A percentile compares a stretch with the other conserved stretches of the same genome.
Conservation (phyloP, 2,113 vertebrate genomes). For the Redunca redunca region DNA sequence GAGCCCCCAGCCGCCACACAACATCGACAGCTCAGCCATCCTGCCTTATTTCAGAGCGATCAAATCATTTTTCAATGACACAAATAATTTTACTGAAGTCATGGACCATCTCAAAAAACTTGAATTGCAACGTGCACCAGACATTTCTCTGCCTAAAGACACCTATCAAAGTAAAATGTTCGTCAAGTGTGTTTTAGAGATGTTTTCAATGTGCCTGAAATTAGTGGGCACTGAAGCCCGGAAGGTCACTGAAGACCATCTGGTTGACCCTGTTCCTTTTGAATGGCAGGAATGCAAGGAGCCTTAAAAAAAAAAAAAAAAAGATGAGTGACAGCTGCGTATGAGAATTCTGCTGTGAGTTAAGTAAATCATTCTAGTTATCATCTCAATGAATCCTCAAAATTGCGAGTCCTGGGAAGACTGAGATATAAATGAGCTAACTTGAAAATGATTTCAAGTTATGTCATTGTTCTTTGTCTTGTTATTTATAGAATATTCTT, state of each 20-base stretch:
- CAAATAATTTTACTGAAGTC: rapidly evolving
- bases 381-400: neutral
- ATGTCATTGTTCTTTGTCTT: neutral
- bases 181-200: neutral
- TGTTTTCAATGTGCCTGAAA: neutral
- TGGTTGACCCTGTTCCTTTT: neutral
- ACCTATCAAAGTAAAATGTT: rapidly evolving
- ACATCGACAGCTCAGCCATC: neutral
- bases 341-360: neutral
- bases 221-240: rapidly evolving
- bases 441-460: neutral
- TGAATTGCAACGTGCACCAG: rapidly evolving
- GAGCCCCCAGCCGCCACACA: rapidly evolving
- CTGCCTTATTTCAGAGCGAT: neutral
- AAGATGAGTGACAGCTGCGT: no score
- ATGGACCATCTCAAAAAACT: neutral
- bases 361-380: neutral
- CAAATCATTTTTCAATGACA: rapidly evolving
- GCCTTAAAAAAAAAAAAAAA: neutral
- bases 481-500: neutral
- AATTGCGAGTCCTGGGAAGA: neutral
- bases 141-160: rapidly evolving
- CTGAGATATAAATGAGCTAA: neutral
- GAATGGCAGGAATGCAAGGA: rapidly evolving
- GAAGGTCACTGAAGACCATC: neutral